Conservation (phyloP, 2,888 invertebrate species). For the Ctenicera cuprea region DNA sequence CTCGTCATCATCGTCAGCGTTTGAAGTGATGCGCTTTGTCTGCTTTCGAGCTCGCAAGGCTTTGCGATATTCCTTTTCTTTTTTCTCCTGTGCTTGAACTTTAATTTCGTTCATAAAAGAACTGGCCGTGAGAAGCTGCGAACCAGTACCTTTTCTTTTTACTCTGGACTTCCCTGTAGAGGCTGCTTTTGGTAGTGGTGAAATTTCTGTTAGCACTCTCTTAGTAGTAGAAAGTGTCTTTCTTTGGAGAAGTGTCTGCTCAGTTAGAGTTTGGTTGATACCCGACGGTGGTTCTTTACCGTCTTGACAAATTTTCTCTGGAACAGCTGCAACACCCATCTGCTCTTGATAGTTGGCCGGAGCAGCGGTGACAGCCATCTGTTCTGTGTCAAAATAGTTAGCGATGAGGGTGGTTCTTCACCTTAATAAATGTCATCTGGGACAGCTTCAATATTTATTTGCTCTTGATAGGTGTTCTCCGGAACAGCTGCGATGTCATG, state of each 20-base stretch:
- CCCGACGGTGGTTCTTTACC: neutral
- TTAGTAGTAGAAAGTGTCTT: slow-evolving; percentile 15
- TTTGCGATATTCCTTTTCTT: slow-evolving; percentile 11
- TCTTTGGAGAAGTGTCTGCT: neutral
- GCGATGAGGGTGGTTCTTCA: no score
- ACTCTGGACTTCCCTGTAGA: slow-evolving; percentile 11
- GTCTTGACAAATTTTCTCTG: neutral
- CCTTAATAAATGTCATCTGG: no score
- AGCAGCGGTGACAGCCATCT: no score
- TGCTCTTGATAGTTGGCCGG: no score
- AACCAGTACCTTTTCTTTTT: slow-evolving; percentile 19
- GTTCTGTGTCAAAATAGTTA: no score
- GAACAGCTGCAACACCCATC: slow-evolving; percentile 10
- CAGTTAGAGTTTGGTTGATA: neutral
- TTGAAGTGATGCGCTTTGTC: slow-evolving; percentile 11
- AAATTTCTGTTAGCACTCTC: slow-evolving; percentile 9
- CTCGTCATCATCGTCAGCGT: slow-evolving; percentile 24
- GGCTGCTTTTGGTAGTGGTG: slow-evolving; percentile 14
- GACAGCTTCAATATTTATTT: no score
- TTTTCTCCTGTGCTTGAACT: neutral
- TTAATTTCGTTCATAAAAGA: slow-evolving; percentile 16
- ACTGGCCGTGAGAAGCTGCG: neutral
- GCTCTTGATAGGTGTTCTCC: no score
- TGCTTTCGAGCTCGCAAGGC: slow-evolving; percentile 14
- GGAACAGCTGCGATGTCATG: slow-evolving; percentile 9